These are phyloP conservation scores for Athripsodes cinereus DNA, from an alignment of 2,888 invertebrate species.

Conservation along the genomic window DNA sequence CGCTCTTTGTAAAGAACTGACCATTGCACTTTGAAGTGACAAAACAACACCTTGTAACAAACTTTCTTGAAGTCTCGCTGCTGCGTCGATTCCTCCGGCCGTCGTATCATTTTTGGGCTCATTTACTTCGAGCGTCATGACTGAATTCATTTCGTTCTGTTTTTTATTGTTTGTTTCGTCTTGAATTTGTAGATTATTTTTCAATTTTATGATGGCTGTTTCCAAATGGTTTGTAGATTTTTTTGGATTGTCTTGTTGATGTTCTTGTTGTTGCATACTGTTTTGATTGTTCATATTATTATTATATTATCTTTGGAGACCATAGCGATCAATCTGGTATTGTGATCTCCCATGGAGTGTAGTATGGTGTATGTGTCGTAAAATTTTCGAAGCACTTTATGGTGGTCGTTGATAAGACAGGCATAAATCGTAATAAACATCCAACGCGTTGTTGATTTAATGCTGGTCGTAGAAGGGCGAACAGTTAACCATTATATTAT, in stretches of 20 bases:
- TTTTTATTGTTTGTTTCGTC: conserved; percentile 45
- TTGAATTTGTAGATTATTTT: conserved; percentile 50
- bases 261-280: conserved; percentile 9
- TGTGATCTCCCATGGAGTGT: conserved; percentile 33
- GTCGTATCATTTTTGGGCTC: conserved; percentile 40
- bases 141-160: conserved; percentile 28
- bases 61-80: conserved; percentile 52
- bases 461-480: conserved; percentile 13
- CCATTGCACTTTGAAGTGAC: conserved; percentile 77
- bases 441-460: conserved; percentile 14
- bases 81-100: conserved; percentile 38
- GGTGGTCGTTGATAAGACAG: conserved; percentile 17
- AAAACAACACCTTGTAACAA: conserved; percentile 70
- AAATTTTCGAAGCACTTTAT: conserved; percentile 16
- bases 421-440: conserved; percentile 20
- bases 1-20: conserved; percentile 78
- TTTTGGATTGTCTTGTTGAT: conserved; percentile 18
- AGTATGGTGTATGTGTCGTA: no score
- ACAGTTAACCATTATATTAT: conserved; percentile 4
- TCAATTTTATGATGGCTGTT: conserved; percentile 50
- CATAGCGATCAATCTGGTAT: not conserved
- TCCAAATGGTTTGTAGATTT: conserved; percentile 45
- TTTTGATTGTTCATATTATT: conserved; percentile 6
- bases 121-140: conserved; percentile 19
- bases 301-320: not conserved